phyloP scores from a whole-genome alignment of 2,797 vertebrate genomes.

The Manis crassicaudata region DNA sequence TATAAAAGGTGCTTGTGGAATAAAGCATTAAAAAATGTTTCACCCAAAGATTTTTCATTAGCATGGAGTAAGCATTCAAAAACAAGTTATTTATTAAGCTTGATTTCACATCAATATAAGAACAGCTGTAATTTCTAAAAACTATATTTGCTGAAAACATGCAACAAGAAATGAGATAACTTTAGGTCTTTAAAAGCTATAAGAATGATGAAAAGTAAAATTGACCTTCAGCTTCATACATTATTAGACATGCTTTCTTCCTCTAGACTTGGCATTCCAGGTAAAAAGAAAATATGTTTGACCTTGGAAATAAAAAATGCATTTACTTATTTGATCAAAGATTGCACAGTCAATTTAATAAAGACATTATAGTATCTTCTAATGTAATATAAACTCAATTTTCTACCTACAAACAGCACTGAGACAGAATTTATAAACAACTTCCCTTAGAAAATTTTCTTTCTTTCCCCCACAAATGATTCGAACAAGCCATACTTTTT shows the following conservation, averaged over 20 bases:
- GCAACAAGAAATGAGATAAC: not conserved
- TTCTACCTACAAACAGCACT: conserved; percentile 60
- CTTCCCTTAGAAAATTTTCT: conserved; percentile 9
- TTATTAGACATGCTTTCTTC: conserved; percentile 6
- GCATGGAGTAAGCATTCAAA: not conserved
- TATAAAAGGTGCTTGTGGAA: not conserved
- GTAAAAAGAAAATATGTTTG: conserved; percentile 29
- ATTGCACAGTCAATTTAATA: conserved; percentile 59
- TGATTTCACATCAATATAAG: not conserved
- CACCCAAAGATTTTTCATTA: not conserved
- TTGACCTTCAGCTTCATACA: not conserved
- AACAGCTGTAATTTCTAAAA: conserved; percentile 29
- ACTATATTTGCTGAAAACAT: not conserved
- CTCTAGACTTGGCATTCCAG: not conserved
- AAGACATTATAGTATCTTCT: conserved; percentile 26
- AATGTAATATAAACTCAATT: conserved; percentile 70
- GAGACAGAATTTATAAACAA: conserved; percentile 44
- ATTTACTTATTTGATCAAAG: conserved; percentile 70
- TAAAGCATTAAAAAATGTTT: not conserved
- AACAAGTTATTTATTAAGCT: not conserved
- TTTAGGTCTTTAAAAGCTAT: not conserved
- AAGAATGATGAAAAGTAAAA: conserved; percentile 43
- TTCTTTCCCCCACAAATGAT: not conserved
- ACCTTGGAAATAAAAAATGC: conserved; percentile 65
- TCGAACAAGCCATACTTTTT: not conserved